Evolutionary conservation across 1,140 invertebrate species (phyloP).

Genomic region (Drosophila yakuba): DNA sequence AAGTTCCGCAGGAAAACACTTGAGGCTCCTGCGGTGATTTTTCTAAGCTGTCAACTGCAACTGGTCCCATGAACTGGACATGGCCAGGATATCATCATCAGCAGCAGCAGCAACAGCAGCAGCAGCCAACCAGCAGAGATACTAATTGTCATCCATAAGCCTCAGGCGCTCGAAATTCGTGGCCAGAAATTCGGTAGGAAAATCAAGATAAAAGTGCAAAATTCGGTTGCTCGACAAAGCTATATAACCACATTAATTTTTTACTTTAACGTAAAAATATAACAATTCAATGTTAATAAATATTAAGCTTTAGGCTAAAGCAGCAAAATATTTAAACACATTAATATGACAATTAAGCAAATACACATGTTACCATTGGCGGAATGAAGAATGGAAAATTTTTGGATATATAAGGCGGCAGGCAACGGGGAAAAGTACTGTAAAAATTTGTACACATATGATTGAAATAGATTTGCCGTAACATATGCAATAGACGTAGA

Average conservation of each 20-base stretch:
- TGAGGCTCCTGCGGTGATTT: slow-evolving; percentile 63
- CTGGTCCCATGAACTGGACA: slow-evolving; percentile 53
- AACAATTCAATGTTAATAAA: too few species aligned
- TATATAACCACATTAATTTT: too few species aligned
- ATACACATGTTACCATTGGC: background rate
- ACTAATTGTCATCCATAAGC: slow-evolving; percentile 69
- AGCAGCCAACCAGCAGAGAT: slow-evolving; percentile 21
- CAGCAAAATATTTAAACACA: background rate
- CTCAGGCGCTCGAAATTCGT: slow-evolving; percentile 9
- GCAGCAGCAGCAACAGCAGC: slow-evolving; percentile 6
- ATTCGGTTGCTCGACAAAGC: too few species aligned
- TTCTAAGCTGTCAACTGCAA: slow-evolving; percentile 79
- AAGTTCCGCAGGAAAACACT: slow-evolving; percentile 46
- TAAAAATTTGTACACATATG: slow-evolving; percentile 5
- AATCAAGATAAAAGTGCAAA: background rate
- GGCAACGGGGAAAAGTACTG: background rate
- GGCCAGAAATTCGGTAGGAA: background rate
- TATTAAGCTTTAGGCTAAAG: background rate
- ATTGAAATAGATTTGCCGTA: slow-evolving; percentile 40
- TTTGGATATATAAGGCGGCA: background rate
- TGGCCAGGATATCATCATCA: slow-evolving; percentile 44
- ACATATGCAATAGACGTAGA: slow-evolving; percentile 43
- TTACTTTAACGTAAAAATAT: too few species aligned
- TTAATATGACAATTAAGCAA: background rate
- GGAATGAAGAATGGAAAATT: background rate